Conservation (phyloP, 2,113 vertebrate species). For the Catagonus wagneri region DNA sequence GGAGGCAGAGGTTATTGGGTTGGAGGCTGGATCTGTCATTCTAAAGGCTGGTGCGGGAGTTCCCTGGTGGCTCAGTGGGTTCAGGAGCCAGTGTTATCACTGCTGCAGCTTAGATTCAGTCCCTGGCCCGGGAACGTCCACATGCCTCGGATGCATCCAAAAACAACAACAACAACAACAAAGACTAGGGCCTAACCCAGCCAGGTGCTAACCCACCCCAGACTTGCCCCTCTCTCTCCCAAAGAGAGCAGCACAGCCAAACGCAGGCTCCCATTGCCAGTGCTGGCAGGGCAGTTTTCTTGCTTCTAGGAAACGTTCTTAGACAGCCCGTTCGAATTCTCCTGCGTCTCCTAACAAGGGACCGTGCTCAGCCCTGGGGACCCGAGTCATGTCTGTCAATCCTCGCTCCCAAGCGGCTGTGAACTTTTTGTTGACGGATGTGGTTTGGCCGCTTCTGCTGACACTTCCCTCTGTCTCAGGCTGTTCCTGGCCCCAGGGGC, state of each 20-base stretch:
- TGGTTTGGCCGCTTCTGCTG: fast-evolving
- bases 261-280: not conserved
- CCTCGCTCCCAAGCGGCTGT: not conserved
- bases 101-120: too few relatives aligned
- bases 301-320: not conserved
- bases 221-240: not conserved
- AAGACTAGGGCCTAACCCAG: too few relatives aligned
- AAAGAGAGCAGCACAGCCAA: not conserved
- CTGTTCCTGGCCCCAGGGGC: slow-evolving; percentile 97
- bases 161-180: too few relatives aligned
- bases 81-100: too few relatives aligned
- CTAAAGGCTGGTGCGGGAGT: not conserved
- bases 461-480: slow-evolving; percentile 80
- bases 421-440: fast-evolving
- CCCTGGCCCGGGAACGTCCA: too few relatives aligned
- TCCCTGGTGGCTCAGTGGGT: too few relatives aligned
- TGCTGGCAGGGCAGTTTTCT: not conserved
- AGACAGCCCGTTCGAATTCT: not conserved
- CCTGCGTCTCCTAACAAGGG: not conserved
- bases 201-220: fast-evolving
- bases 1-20: not conserved
- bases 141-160: too few relatives aligned
- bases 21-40: not conserved
- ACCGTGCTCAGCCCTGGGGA: fast-evolving
- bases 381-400: fast-evolving